These are phyloP conservation scores for Ceratitis capitata DNA, from an alignment of 1,140 invertebrate species.

Conservation along the genomic window DNA sequence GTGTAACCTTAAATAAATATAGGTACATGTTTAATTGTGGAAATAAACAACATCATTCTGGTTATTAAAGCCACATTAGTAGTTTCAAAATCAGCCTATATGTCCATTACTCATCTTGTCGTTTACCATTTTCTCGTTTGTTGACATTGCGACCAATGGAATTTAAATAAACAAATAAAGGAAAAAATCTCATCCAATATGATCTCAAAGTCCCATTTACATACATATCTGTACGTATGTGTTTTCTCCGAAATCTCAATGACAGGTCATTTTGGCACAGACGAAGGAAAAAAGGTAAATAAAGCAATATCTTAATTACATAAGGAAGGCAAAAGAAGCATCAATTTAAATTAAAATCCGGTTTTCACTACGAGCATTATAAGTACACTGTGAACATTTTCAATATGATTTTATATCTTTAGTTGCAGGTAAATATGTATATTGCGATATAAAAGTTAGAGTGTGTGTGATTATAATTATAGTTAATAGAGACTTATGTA, in stretches of 20 bases:
- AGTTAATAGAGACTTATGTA: no score
- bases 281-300: not conserved
- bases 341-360: not conserved
- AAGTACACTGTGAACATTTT: slow-evolving; percentile 21
- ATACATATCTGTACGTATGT: no score
- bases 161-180: not conserved
- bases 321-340: not conserved
- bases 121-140: not conserved
- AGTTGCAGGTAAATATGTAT: not conserved
- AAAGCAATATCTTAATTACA: slow-evolving; percentile 17
- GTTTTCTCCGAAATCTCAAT: slow-evolving; percentile 9
- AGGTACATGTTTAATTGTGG: no score
- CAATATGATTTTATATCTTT: not conserved
- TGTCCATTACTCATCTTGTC: not conserved
- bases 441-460: no score
- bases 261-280: not conserved
- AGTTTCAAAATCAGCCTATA: not conserved
- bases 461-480: no score
- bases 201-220: not conserved
- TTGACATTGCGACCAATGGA: not conserved
- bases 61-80: not conserved
- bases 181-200: not conserved
- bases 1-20: no score
- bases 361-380: not conserved
- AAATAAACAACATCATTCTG: no score